Percentiles rank a stretch among this genome's conserved stretches.
Evolutionary conservation across 1,140 invertebrate species (phyloP).

Genomic region (Drosophila takahashii): DNA sequence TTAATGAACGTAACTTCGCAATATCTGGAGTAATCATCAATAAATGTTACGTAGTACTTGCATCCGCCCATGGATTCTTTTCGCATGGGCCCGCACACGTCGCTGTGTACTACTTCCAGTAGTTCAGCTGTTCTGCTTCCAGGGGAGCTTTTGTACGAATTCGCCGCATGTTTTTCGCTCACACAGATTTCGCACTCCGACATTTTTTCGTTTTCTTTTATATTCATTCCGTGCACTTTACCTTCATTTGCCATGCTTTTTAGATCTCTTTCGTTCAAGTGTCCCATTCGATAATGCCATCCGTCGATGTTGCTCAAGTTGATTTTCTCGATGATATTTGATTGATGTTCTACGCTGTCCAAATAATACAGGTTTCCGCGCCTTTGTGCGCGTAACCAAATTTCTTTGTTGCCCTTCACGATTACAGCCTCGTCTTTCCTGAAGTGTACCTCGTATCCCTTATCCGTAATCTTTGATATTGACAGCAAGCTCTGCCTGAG

Average conservation of each 20-base stretch:
- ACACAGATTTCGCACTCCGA: too few species aligned
- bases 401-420: background rate
- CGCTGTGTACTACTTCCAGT: too few species aligned
- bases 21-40: background rate
- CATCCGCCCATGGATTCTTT: background rate
- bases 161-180: too few species aligned
- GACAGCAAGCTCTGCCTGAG: background rate
- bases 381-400: background rate
- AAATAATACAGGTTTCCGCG: background rate
- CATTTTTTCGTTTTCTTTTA: too few species aligned
- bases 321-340: background rate
- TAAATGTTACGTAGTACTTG: background rate
- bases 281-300: background rate
- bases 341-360: background rate
- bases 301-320: background rate
- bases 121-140: background rate
- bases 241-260: background rate
- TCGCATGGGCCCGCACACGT: background rate
- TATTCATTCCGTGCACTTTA: background rate
- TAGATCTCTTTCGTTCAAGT: too few species aligned
- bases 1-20: background rate
- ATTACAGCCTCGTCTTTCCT: too few species aligned
- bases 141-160: background rate
- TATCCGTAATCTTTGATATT: too few species aligned
- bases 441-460: too few species aligned